These are phyloP conservation scores for Glyptemys insculpta DNA, from an alignment of 2,797 vertebrate species.

Conservation along the genomic window DNA sequence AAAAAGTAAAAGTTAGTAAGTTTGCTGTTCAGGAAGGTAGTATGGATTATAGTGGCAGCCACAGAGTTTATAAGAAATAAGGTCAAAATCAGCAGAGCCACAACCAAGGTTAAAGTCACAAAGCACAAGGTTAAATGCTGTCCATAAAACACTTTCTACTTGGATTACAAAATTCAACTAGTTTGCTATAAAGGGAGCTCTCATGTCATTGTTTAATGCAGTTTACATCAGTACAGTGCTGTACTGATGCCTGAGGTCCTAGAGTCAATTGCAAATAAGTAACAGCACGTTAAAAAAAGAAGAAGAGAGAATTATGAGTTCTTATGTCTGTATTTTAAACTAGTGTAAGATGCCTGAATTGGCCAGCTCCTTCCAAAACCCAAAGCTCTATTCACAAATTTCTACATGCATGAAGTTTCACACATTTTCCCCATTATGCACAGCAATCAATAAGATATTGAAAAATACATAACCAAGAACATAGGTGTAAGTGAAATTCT, in stretches of 20 bases:
- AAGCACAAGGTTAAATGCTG: slow-evolving; percentile 62
- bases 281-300: neutral
- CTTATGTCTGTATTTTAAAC: neutral
- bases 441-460: neutral
- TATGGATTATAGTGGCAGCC: slow-evolving; percentile 42
- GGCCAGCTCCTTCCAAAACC: slow-evolving; percentile 72
- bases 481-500: neutral
- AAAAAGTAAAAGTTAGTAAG: slow-evolving; percentile 77
- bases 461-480: neutral
- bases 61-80: slow-evolving; percentile 51
- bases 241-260: slow-evolving; percentile 60
- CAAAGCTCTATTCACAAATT: slow-evolving; percentile 49
- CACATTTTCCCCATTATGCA: neutral
- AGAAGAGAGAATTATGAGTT: neutral
- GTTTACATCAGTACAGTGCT: slow-evolving; percentile 48
- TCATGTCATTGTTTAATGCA: slow-evolving; percentile 17
- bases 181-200: slow-evolving; percentile 43
- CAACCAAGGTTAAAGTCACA: neutral
- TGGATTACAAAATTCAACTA: slow-evolving; percentile 35
- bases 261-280: slow-evolving; percentile 69
- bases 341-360: slow-evolving; percentile 8
- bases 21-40: slow-evolving; percentile 28
- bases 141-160: slow-evolving; percentile 58
- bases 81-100: slow-evolving; percentile 55
- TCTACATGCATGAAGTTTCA: slow-evolving; percentile 34